These are phyloP conservation scores for Pelecanus crispus DNA, from an alignment of 2,113 vertebrate species.

Conservation along the genomic window DNA sequence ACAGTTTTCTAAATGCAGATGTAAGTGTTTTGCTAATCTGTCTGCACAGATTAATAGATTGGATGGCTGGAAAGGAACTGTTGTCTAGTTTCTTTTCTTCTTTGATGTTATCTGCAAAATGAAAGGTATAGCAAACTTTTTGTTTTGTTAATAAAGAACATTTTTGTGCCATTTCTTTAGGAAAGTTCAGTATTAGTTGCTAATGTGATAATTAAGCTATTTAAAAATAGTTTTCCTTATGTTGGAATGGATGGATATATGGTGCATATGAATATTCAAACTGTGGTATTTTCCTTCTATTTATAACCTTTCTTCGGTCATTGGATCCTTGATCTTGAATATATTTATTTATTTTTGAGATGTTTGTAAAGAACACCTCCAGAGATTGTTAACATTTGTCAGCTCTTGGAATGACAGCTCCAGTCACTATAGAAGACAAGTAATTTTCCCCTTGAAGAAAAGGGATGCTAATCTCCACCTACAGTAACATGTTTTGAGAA, in stretches of 20 bases:
- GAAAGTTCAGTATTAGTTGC: not conserved
- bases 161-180: not conserved
- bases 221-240: not conserved
- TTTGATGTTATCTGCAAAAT: not conserved
- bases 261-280: not conserved
- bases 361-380: conserved; percentile 60
- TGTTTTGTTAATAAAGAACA: not conserved
- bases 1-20: not conserved
- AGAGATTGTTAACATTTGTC: conserved; percentile 75
- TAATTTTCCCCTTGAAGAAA: conserved; percentile 72
- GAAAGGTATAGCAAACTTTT: not conserved
- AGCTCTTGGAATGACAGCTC: conserved; percentile 71
- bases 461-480: conserved; percentile 73
- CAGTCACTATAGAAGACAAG: conserved; percentile 72
- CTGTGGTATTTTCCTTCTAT: not conserved
- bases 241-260: not conserved
- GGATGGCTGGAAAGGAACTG: not conserved
- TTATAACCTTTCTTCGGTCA: conserved; percentile 55
- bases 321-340: conserved; percentile 38
- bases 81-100: not conserved
- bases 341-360: conserved; percentile 68
- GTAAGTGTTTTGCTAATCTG: not conserved
- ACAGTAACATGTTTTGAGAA: conserved; percentile 73
- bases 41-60: not conserved
- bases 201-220: not conserved